Evolutionary conservation across 1,140 invertebrate genomes (phyloP), one percentile per base, ranked within the genome.

Genomic region (Cydia pomonella): DNA sequence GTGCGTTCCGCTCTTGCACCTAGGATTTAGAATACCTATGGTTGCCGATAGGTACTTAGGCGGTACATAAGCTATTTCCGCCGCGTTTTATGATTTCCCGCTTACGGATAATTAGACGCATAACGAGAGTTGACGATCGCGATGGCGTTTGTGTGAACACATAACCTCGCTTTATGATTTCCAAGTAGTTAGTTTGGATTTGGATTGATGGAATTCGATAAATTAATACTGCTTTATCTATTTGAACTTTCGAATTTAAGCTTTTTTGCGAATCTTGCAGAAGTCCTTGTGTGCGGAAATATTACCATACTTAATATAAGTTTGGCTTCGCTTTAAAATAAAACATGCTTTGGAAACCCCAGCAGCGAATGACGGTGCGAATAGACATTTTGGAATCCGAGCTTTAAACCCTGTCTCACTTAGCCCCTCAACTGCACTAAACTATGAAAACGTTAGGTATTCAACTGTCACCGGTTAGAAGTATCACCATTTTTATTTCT

Each of bases 161-260:
- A 88, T 90, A 89, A 91, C 86, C 84, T 87, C 84, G 90, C 89
- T 92, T 91, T 80, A 85, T 84, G 85, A 81, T 85, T 83, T 89
- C 79, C 76, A 83, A 86, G 89, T 92, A 91, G 87, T 86, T 92
- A 87, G 84, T 83, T 86, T 84, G 80, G 85, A 85, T 89, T 76
- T 85, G 86, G 85, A 89, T 87, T 92, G 86, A 79, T 91, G 86
- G 83, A 87, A 85, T 87, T 87, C 74, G 74, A 88, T 87, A 86
- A 87, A 91, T 88, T 80, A 87, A 75, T 86, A 82, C 85, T 83
- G 85, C 88, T 91, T 92, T 75, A 80, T 87, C 81, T 87, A 85
- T 84, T 84, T 80, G 50, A 75, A 82, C 81, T 77, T 84, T 77
- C 78, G 81, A 83, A 84, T 79, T 79, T 77, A 82, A 82, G 88